Conservation (phyloP, 2,888 invertebrate genomes). For the Halictus quadricinctus region DNA sequence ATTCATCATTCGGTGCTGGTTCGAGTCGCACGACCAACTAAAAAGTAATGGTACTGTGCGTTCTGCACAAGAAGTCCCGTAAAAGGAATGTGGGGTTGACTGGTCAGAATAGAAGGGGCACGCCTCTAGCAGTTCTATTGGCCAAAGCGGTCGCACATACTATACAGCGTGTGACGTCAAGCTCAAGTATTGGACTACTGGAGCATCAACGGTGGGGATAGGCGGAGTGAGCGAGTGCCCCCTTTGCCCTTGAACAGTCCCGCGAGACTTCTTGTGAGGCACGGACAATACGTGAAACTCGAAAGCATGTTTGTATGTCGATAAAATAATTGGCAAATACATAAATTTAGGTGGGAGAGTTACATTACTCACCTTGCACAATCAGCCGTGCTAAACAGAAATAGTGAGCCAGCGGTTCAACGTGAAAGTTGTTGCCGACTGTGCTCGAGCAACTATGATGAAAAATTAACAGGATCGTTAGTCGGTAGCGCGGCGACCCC, state of each 20-base stretch:
- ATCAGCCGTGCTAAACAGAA: background rate
- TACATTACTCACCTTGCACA: background rate
- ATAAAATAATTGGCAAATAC: background rate
- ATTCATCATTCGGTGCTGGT: background rate
- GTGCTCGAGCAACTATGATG: constrained; percentile 11
- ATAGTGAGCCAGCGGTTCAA: background rate
- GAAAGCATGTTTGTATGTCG: background rate
- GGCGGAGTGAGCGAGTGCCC: too few species aligned
- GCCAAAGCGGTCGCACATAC: too few species aligned
- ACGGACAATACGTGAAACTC: background rate
- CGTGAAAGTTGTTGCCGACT: constrained; percentile 17
- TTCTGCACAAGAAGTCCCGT: too few species aligned
- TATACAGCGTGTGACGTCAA: too few species aligned
- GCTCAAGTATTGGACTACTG: too few species aligned
- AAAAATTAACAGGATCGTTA: constrained; percentile 52
- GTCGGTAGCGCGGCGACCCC: constrained; percentile 12
- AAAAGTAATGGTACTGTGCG: background rate
- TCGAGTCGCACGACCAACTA: background rate
- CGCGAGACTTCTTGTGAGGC: too few species aligned
- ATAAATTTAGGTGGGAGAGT: background rate
- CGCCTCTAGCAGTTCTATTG: too few species aligned
- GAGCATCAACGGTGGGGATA: too few species aligned
- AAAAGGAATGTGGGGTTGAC: too few species aligned
- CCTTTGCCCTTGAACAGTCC: too few species aligned
- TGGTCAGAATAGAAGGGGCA: too few species aligned